Percentiles rank a stretch among this genome's conserved stretches.
phyloP scores from a whole-genome alignment of 2,888 invertebrate species.

The Resseliella maxima region DNA sequence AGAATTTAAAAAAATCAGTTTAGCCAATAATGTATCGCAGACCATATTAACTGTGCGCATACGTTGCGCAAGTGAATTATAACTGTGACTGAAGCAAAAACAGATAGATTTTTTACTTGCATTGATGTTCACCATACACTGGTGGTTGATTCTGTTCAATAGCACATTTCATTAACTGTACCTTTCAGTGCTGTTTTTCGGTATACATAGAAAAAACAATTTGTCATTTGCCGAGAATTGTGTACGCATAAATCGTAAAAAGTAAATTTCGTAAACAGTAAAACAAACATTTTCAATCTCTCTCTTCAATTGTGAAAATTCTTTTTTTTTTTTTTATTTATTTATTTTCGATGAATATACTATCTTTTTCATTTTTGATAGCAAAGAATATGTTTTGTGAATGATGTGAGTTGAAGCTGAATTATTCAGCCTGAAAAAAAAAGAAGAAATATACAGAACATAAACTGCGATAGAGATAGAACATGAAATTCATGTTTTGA shows the following conservation, averaged over 20 bases:
- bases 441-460: background rate
- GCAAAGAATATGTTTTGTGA: background rate
- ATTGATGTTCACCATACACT: too few relatives aligned
- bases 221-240: too few relatives aligned
- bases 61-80: slow-evolving; percentile 46
- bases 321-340: background rate
- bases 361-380: too few relatives aligned
- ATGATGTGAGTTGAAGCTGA: background rate
- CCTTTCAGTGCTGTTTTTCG: too few relatives aligned
- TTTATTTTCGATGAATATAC: background rate
- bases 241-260: too few relatives aligned
- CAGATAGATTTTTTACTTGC: too few relatives aligned
- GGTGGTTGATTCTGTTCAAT: too few relatives aligned
- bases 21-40: background rate
- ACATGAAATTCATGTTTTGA: slow-evolving; percentile 2
- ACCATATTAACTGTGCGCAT: background rate
- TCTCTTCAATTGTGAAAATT: too few relatives aligned
- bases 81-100: background rate
- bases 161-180: too few relatives aligned
- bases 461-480: background rate
- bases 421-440: background rate
- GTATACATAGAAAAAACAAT: too few relatives aligned
- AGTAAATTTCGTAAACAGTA: too few relatives aligned
- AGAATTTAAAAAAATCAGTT: slow-evolving; percentile 52
- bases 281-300: too few relatives aligned